Conservation (phyloP, 1,140 invertebrate species). For the Pseudomyrmex gracilis region DNA sequence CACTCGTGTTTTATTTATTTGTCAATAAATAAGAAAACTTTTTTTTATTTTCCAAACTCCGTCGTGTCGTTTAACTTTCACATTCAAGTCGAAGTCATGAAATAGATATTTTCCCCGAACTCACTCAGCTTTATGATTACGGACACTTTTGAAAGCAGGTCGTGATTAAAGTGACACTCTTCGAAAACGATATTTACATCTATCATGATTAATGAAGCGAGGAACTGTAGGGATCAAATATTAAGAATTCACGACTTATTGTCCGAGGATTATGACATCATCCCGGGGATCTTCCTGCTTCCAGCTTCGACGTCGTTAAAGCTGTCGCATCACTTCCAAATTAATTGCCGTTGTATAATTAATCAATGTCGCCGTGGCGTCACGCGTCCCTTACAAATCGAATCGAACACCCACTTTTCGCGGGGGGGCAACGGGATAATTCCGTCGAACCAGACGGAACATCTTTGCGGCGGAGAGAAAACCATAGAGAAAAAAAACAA, state of each 20-base stretch:
- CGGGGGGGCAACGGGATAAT: constrained; percentile 7
- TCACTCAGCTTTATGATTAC: constrained; percentile 29
- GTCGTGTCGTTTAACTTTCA: neutral
- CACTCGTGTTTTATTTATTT: neutral
- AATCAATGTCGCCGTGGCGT: constrained; percentile 54
- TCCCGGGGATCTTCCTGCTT: constrained; percentile 28
- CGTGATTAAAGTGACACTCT: constrained; percentile 32
- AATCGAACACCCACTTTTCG: constrained; percentile 42
- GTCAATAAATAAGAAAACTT: neutral
- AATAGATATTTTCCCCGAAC: neutral
- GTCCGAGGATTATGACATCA: constrained; percentile 55
- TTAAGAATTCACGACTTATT: constrained; percentile 63
- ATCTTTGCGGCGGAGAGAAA: neutral
- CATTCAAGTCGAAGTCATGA: neutral
- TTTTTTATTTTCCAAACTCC: neutral
- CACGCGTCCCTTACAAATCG: constrained; percentile 49
- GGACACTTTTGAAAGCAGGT: neutral
- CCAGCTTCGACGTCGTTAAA: constrained; percentile 53
- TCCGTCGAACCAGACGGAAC: constrained; percentile 16
- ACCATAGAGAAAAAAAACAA: no score
- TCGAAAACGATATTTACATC: constrained; percentile 39
- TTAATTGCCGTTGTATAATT: constrained; percentile 63
- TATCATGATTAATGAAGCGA: constrained; percentile 49
- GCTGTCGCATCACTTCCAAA: constrained; percentile 55
- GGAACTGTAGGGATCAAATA: constrained; percentile 46